Conservation (phyloP, 2,113 vertebrate species). For the Oreotragus oreotragus region DNA sequence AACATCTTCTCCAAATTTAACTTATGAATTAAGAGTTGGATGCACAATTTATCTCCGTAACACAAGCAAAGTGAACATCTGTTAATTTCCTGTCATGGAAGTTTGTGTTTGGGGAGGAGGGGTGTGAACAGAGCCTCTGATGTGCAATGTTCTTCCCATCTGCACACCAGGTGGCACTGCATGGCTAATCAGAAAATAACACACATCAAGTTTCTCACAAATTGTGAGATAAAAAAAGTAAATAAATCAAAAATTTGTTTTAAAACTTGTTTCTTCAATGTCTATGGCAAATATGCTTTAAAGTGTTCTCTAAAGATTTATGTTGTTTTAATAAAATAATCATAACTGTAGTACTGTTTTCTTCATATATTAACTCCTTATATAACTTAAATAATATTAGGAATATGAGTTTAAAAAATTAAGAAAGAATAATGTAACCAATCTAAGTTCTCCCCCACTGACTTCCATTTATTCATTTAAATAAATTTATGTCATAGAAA, state of each 20-base stretch:
- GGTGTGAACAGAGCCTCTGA: conserved; percentile 79
- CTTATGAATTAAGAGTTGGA: conserved; percentile 78
- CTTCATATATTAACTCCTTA: background rate
- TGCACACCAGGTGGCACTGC: conserved; percentile 81
- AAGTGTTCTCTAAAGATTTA: background rate
- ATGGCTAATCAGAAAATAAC: conserved; percentile 81
- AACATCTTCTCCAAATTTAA: conserved; percentile 77
- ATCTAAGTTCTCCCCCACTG: background rate
- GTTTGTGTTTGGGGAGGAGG: conserved; percentile 76
- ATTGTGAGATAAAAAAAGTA: conserved; percentile 72
- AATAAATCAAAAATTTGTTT: conserved; percentile 58
- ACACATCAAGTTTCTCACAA: conserved; percentile 72
- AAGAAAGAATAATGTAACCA: background rate
- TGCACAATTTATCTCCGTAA: conserved; percentile 71
- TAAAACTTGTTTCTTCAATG: background rate
- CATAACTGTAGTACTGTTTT: background rate
- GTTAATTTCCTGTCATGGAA: conserved; percentile 79
- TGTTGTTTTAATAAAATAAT: background rate
- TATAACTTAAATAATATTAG: background rate
- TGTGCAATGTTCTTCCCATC: conserved; percentile 79
- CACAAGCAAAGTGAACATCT: conserved; percentile 84
- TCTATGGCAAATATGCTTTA: background rate
- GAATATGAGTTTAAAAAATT: background rate
- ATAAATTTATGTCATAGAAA: background rate
- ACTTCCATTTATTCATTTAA: background rate